A percentile compares a stretch with the other conserved stretches of the same genome.
These are phyloP conservation scores for Urocolius indicus DNA, from an alignment of 2,113 vertebrate species.

Conservation along the genomic window DNA sequence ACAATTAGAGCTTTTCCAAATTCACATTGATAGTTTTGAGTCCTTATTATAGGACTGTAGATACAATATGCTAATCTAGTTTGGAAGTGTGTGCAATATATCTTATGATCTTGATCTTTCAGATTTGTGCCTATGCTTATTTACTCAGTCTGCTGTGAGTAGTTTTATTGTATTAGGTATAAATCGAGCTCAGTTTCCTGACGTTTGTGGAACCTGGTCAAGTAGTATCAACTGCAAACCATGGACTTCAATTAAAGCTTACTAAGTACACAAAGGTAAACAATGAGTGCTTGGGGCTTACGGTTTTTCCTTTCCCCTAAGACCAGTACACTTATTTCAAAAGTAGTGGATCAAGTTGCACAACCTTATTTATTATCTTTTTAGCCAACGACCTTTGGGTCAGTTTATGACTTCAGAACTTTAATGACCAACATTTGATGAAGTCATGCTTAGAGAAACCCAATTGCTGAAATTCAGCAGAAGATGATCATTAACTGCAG, in stretches of 20 bases:
- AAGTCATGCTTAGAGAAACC: not conserved
- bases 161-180: not conserved
- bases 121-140: not conserved
- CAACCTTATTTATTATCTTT: not conserved
- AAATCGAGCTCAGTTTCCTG: not conserved
- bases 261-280: not conserved
- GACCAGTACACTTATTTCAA: not conserved
- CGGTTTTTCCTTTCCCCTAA: not conserved
- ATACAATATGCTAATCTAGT: not conserved
- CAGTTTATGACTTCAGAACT: not conserved
- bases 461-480: not conserved
- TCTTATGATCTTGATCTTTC: not conserved
- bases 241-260: not conserved
- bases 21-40: not conserved
- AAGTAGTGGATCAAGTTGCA: not conserved
- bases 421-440: not conserved
- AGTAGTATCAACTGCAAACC: not conserved
- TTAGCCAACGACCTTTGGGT: not conserved
- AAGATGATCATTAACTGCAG: not conserved
- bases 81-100: not conserved
- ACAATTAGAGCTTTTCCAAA: not conserved
- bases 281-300: rapidly evolving
- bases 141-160: not conserved
- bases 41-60: not conserved
- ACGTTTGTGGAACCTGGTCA: not conserved